phyloP scores from a whole-genome alignment of 2,113 vertebrate genomes.

The Pristiophorus japonicus region DNA sequence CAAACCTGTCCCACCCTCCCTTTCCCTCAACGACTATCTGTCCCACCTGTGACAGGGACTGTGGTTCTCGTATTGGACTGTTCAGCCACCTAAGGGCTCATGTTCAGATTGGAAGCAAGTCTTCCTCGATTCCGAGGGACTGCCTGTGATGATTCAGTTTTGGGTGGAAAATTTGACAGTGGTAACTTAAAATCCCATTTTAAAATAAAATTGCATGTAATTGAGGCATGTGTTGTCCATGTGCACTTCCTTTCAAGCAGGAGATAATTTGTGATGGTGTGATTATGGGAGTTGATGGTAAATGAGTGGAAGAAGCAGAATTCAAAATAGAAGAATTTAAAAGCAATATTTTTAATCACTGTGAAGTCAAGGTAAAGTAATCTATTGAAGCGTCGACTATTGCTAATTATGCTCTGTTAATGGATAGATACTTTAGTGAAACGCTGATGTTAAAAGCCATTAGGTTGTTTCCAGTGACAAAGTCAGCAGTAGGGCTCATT shows the following conservation, averaged over 20 bases:
- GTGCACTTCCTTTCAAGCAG: not conserved
- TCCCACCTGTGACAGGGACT: no score
- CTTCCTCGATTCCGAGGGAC: no score
- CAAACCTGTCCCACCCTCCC: no score
- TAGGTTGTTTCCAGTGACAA: no score
- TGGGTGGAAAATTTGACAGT: not conserved
- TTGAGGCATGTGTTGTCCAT: not conserved
- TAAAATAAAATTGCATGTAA: not conserved
- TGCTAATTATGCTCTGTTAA: not conserved
- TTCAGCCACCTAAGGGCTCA: no score
- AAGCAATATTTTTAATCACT: not conserved
- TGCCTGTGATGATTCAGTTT: no score
- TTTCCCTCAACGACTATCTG: no score
- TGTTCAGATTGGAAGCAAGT: no score
- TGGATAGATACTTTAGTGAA: not conserved
- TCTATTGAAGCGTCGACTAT: not conserved
- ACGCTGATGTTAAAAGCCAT: no score
- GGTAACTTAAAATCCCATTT: not conserved
- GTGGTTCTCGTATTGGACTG: no score
- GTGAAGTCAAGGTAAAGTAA: not conserved
- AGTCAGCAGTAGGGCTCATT: no score
- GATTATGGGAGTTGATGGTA: not conserved
- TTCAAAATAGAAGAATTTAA: not conserved
- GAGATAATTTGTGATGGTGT: not conserved
- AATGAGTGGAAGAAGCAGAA: not conserved